Evolutionary conservation across 2,888 invertebrate species (phyloP), one percentile per base, ranked within the genome.

Genomic region (Lasiommata megera): DNA sequence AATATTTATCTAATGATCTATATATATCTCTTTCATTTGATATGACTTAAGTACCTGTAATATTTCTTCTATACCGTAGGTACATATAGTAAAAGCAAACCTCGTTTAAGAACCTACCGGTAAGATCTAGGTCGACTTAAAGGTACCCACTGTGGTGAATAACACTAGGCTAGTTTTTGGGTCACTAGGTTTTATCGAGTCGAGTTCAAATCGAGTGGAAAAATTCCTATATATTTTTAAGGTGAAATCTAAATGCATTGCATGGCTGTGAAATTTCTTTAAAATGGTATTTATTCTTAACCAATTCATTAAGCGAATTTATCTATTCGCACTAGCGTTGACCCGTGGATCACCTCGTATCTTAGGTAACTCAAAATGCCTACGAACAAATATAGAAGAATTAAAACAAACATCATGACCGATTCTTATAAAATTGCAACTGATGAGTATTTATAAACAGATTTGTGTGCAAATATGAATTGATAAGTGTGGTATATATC

Each of bases 381-480:
- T 5, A 14, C 3, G 44, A 16, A 16, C 14, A 31, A 14, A 16
- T 16, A 16, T 16, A 29, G 8, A 43, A 31, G 44, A 31, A 46
- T 11, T 50, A 11, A 56, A 51, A 28, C 34, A 56, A 40, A 36
- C 57, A 60, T 60, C 46, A 54, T 54, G 34, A 38, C 37, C 40
- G 51, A 8, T 23, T 3, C 2, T 23, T 23, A 23, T 23, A 47
- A 41, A 28, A 37, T 18, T 28, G 12, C 3, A 9, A 12, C 11
- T n/a, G 40, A 40, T 23, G 23, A 28, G n/a, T n/a, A 55, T 6
- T 9, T 47, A 12, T 41, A 11, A 31, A 46, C 23, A 36, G 29
- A 17, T 16, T 29, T 34, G 1, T 18, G n/a, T 40, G 7, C 0
- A 38, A 40, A 28, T 18, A 16, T 55, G 31, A 34, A 34, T 40